These are phyloP conservation scores for Calliscelio sp. DNA, from an alignment of 2,888 invertebrate genomes.

Conservation along the genomic window DNA sequence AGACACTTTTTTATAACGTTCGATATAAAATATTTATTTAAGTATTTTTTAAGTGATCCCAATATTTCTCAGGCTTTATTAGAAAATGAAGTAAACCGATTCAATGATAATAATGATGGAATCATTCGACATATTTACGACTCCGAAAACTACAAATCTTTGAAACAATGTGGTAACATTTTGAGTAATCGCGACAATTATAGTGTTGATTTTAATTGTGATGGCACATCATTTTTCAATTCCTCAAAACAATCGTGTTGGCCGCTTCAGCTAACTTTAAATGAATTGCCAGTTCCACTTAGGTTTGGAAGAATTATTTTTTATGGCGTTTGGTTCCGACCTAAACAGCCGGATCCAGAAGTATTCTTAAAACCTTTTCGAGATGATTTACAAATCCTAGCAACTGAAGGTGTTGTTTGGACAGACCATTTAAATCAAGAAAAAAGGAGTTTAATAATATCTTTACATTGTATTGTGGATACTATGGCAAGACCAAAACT, in stretches of 20 bases:
- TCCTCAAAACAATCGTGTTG: slow-evolving; percentile 37
- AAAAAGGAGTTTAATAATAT: slow-evolving; percentile 10
- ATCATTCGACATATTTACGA: slow-evolving; percentile 33
- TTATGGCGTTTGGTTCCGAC: slow-evolving; percentile 39
- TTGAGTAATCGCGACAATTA: slow-evolving; percentile 3
- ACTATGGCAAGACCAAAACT: slow-evolving; percentile 39
- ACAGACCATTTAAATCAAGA: not conserved
- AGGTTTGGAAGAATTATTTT: slow-evolving; percentile 15
- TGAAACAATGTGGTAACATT: slow-evolving; percentile 23
- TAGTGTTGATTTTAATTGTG: slow-evolving; percentile 34
- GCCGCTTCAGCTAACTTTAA: slow-evolving; percentile 27
- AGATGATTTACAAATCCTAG: not conserved
- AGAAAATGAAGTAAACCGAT: slow-evolving; percentile 9
- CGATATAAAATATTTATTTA: slow-evolving; percentile 11
- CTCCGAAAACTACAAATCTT: not conserved
- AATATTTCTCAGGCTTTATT: slow-evolving; percentile 4
- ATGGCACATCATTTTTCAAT: slow-evolving; percentile 33
- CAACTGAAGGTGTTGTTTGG: slow-evolving; percentile 25
- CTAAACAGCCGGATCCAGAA: slow-evolving; percentile 15
- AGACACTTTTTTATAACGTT: slow-evolving; percentile 13
- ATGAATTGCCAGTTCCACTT: slow-evolving; percentile 27
- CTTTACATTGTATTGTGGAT: slow-evolving; percentile 19
- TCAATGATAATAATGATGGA: slow-evolving; percentile 7
- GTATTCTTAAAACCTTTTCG: slow-evolving; percentile 16
- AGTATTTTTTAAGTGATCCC: slow-evolving; percentile 8